These are phyloP conservation scores for Theretra japonica DNA, from an alignment of 2,888 invertebrate genomes.

Conservation along the genomic window DNA sequence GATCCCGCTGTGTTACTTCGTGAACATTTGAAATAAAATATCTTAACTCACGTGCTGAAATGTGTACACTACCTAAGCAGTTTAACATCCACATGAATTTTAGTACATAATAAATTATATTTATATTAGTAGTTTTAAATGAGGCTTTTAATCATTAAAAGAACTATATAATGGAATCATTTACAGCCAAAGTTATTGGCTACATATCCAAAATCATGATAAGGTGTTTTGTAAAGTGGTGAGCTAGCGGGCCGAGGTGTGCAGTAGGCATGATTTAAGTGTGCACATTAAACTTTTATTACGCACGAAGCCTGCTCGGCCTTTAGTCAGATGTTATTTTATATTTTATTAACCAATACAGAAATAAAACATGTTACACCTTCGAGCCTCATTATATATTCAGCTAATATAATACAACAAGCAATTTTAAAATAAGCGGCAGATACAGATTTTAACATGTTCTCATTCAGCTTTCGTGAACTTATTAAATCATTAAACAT, in stretches of 20 bases:
- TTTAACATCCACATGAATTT: not conserved
- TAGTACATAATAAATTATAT: not conserved
- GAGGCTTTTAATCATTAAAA: slow-evolving; percentile 7
- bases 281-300: slow-evolving; percentile 57
- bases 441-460: too few species aligned
- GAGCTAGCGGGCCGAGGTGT: slow-evolving; percentile 44
- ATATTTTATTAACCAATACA: slow-evolving; percentile 38
- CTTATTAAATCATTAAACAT: too few species aligned
- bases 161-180: slow-evolving; percentile 26
- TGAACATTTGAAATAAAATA: slow-evolving; percentile 40
- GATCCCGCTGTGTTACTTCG: slow-evolving; percentile 52
- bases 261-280: slow-evolving; percentile 52
- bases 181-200: slow-evolving; percentile 24
- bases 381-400: not conserved
- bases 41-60: slow-evolving; percentile 31
- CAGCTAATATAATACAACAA: not conserved
- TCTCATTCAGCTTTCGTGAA: too few species aligned
- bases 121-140: not conserved
- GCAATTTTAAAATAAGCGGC: not conserved
- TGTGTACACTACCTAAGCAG: not conserved
- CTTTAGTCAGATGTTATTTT: slow-evolving; percentile 21
- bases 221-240: slow-evolving; percentile 34
- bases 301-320: slow-evolving; percentile 32
- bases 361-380: slow-evolving; percentile 35
- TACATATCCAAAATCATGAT: slow-evolving; percentile 23